phyloP scores from a whole-genome alignment of 1,140 invertebrate genomes.

The Eumaeus atala region DNA sequence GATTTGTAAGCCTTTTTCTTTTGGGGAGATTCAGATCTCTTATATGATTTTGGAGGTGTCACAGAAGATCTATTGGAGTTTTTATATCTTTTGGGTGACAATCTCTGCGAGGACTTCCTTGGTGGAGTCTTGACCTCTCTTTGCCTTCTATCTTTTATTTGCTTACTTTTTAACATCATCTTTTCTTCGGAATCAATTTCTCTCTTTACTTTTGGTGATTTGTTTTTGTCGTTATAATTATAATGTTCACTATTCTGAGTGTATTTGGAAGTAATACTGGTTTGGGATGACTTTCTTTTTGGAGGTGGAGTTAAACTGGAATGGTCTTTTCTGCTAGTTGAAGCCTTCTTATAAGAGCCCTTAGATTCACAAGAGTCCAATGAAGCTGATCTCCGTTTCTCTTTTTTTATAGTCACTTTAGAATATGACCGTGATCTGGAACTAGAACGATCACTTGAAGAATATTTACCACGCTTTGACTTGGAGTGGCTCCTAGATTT shows the following conservation, averaged over 20 bases:
- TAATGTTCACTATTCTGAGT: constrained; percentile 25
- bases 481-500: constrained; percentile 43
- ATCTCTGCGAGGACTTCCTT: constrained; percentile 27
- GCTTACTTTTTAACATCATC: constrained; percentile 30
- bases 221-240: constrained; percentile 31
- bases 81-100: constrained; percentile 33
- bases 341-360: constrained; percentile 43
- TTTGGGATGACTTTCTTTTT: constrained; percentile 36
- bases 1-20: constrained; percentile 44
- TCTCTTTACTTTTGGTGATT: constrained; percentile 27
- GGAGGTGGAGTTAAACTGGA: constrained; percentile 40
- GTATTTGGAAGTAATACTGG: constrained; percentile 34
- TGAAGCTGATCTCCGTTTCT: constrained; percentile 39
- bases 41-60: constrained; percentile 39
- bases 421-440: constrained; percentile 53
- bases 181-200: constrained; percentile 20
- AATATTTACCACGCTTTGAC: constrained; percentile 35
- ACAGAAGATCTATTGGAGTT: constrained; percentile 39
- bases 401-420: constrained; percentile 32
- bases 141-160: constrained; percentile 30
- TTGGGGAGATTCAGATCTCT: constrained; percentile 34
- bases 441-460: constrained; percentile 47
- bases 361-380: constrained; percentile 28
- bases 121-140: constrained; percentile 37
- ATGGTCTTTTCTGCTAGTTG: constrained; percentile 28